Evolutionary conservation across 1,140 invertebrate species (phyloP), one percentile per base, ranked within the genome.

Genomic region (Neodiprion fabricii): DNA sequence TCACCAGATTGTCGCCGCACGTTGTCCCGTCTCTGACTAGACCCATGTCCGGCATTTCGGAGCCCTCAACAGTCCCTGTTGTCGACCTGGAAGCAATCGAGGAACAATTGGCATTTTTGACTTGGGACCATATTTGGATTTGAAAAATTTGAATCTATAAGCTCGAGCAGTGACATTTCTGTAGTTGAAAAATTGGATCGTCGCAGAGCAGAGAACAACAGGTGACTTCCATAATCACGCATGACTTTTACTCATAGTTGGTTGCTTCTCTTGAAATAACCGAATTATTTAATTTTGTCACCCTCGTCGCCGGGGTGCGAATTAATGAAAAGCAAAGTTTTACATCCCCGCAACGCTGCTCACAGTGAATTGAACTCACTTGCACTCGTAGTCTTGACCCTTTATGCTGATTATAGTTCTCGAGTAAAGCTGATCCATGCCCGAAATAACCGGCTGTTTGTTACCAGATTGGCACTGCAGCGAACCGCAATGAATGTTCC

Each of bases 381-480:
- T 97, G 95, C 96, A 97, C 85, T 97, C 95, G 82, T 93, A 96
- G 83, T 97, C 95, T 47, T 91, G 89, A 14, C 95, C 94, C 80
- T 95, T 95, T 80, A 95, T 96, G 11, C 93, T 95, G 80, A 97
- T 94, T 73, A 96, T 95, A 5, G 96, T 98, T 81, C 93, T 92
- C 1, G 95, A 94, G 85, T 94, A 96, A 72, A 93, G 92, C 76
- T 96, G 92, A 84, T 96, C 94, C 85, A 94, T 91, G 9, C 93
- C 94, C 70, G 91, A 88, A 72, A 94, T 90, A 7, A 94, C 90
- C 1, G 97, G 97, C 79, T 94, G 92, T 40, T 92, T 90, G 83
- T 92, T 93, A 1, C 97, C 97, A 65, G 92, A 91, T 82, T 97
- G 94, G 86, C 97, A 99, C 83, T 98, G 96, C 72, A 98, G 89